phyloP scores from a whole-genome alignment of 2,113 vertebrate species.

The Psilopogon haemacephalus region DNA sequence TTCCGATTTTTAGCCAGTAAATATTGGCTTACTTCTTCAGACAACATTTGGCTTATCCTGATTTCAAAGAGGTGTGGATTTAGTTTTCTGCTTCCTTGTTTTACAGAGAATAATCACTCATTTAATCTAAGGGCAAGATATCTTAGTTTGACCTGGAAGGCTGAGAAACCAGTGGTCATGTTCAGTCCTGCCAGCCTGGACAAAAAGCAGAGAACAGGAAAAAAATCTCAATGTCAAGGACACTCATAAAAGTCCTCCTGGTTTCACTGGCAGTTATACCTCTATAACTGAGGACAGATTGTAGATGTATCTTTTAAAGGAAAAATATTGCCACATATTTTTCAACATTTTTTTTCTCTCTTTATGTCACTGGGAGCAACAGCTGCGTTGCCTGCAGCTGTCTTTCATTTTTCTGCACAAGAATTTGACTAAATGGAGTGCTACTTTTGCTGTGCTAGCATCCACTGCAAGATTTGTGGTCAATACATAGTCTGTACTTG shows the following conservation, averaged over 20 bases:
- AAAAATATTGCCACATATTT: neutral
- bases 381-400: neutral
- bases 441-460: neutral
- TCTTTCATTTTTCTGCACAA: neutral
- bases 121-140: neutral
- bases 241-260: neutral
- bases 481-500: neutral
- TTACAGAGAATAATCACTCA: neutral
- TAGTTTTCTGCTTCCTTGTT: neutral
- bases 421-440: neutral
- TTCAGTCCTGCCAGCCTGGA: neutral
- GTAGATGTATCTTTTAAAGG: neutral
- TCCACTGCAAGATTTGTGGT: neutral
- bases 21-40: neutral
- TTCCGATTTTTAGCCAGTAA: neutral
- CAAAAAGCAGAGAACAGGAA: neutral
- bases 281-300: neutral
- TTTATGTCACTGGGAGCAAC: neutral
- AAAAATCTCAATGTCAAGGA: neutral
- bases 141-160: neutral
- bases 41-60: neutral
- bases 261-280: neutral
- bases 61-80: neutral
- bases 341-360: neutral
- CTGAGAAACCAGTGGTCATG: neutral